A percentile compares a stretch with the other conserved stretches of the same genome.
phyloP scores from a whole-genome alignment of 2,888 invertebrate species.

The Chrysolina americana region DNA sequence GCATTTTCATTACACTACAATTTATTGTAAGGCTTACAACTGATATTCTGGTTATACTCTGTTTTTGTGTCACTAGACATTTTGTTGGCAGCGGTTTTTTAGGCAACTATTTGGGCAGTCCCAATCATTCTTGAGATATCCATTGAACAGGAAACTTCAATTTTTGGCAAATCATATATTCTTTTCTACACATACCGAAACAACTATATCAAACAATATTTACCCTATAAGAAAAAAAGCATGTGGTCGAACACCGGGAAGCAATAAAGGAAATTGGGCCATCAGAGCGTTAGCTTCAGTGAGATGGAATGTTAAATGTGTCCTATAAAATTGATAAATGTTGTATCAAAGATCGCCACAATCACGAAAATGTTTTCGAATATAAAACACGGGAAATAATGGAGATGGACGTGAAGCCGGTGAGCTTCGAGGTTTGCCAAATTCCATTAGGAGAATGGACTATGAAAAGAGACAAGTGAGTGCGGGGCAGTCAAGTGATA shows the following conservation, averaged over 20 bases:
- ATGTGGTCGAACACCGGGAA: background rate
- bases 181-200: too few species aligned
- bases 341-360: background rate
- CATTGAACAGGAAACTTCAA: too few species aligned
- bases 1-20: too few species aligned
- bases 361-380: slow-evolving; percentile 2
- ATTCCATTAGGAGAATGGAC: slow-evolving; percentile 6
- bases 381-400: background rate
- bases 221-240: too few species aligned
- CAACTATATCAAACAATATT: too few species aligned
- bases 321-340: background rate
- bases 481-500: background rate
- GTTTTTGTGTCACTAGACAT: too few species aligned
- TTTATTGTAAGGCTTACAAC: too few species aligned
- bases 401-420: background rate
- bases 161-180: too few species aligned
- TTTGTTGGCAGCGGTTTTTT: too few species aligned
- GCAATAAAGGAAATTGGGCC: background rate
- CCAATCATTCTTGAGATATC: too few species aligned
- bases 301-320: background rate
- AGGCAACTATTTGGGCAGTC: too few species aligned
- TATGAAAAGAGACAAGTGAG: background rate
- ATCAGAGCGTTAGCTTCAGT: background rate
- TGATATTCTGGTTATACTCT: too few species aligned
- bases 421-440: slow-evolving; percentile 1